Conservation (phyloP, 2,797 vertebrate species). For the Pangasius larnaudii region DNA sequence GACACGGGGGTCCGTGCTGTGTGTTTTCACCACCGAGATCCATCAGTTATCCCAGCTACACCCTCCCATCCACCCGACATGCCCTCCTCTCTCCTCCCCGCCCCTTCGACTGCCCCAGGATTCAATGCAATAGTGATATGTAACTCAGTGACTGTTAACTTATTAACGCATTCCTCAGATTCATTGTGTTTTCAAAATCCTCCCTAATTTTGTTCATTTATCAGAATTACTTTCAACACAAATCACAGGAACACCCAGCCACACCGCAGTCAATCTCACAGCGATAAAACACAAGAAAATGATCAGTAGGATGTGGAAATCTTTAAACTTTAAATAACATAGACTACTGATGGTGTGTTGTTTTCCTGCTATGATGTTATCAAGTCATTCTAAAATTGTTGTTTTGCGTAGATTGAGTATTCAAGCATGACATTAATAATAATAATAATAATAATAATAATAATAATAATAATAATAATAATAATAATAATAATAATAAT, state of each 20-base stretch:
- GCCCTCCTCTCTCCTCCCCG: slow-evolving; percentile 1
- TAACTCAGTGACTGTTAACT: slow-evolving; percentile 34
- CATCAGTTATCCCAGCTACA: slow-evolving; percentile 34
- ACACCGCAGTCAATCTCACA: background rate
- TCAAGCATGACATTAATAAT: background rate
- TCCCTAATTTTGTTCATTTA: slow-evolving; percentile 9
- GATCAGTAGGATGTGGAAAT: background rate
- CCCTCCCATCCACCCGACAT: slow-evolving; percentile 25
- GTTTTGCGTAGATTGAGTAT: background rate
- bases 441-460: background rate
- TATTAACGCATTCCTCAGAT: slow-evolving; percentile 40
- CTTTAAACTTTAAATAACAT: background rate
- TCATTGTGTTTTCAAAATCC: slow-evolving; percentile 17
- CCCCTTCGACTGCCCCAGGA: background rate
- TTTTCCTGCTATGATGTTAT: background rate
- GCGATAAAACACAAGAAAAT: background rate
- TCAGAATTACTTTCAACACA: slow-evolving; percentile 5
- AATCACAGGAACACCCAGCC: background rate
- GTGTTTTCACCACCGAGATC: slow-evolving; percentile 10
- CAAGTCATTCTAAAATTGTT: background rate
- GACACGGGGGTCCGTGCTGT: slow-evolving; percentile 29
- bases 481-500: background rate
- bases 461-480: slow-evolving; percentile 4
- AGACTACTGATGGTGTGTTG: background rate
- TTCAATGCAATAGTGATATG: slow-evolving; percentile 17